These are phyloP conservation scores for Atherinomorus stipes DNA, from an alignment of 2,113 vertebrate genomes.

Conservation along the genomic window DNA sequence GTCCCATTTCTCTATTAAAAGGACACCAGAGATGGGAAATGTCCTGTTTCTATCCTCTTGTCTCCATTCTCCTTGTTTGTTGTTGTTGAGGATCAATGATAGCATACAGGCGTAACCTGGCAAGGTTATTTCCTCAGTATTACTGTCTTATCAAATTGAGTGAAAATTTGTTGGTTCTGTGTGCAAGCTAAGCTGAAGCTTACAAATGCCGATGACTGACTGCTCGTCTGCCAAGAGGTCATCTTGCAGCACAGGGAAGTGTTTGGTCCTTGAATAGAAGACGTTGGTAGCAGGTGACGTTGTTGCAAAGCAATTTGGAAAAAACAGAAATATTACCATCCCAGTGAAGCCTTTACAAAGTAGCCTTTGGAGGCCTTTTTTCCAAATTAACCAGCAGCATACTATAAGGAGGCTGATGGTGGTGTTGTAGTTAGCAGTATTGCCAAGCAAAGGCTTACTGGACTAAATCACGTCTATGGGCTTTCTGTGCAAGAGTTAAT, in stretches of 20 bases:
- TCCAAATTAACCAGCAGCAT: neutral
- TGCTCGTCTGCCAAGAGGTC: slow-evolving; percentile 68
- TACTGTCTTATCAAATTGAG: slow-evolving; percentile 72
- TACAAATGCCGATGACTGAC: slow-evolving; percentile 68
- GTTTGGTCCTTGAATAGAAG: slow-evolving; percentile 53
- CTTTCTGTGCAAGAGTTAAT: no score
- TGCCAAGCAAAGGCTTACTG: no score
- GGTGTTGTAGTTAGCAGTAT: no score
- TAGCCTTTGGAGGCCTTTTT: neutral
- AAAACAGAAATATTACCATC: neutral
- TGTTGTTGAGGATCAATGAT: slow-evolving; percentile 68
- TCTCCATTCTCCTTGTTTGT: slow-evolving; percentile 64
- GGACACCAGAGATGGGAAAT: slow-evolving; percentile 65
- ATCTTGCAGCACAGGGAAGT: slow-evolving; percentile 54
- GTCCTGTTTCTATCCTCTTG: slow-evolving; percentile 58
- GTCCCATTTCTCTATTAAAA: slow-evolving; percentile 63
- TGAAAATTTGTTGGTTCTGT: slow-evolving; percentile 67
- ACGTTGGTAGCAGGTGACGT: slow-evolving; percentile 40
- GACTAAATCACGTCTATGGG: no score
- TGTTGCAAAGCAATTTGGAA: slow-evolving; percentile 39
- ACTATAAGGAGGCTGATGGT: neutral
- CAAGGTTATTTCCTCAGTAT: slow-evolving; percentile 75
- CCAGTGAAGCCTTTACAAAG: neutral
- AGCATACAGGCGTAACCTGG: slow-evolving; percentile 59
- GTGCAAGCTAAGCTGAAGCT: slow-evolving; percentile 59